phyloP scores from a whole-genome alignment of 2,113 vertebrate genomes.

The Toxotes jaculatrix region DNA sequence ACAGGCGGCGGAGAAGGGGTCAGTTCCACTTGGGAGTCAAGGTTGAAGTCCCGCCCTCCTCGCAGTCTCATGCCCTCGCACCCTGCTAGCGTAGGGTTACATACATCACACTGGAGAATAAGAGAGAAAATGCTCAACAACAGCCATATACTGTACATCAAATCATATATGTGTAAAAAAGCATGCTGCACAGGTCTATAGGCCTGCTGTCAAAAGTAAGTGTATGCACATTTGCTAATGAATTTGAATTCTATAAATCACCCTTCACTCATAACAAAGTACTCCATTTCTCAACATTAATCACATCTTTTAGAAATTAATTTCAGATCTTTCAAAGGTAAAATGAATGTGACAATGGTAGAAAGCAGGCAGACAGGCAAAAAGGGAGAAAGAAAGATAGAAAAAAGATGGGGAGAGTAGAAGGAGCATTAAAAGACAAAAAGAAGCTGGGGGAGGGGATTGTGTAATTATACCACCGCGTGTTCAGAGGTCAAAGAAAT shows the following conservation, averaged over 20 bases:
- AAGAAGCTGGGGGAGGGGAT: background rate
- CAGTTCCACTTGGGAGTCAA: conserved; percentile 18
- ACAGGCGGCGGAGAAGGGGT: conserved; percentile 48
- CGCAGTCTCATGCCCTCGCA: conserved; percentile 78
- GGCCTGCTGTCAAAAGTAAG: background rate
- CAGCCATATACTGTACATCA: background rate
- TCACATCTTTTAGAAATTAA: conserved; percentile 45
- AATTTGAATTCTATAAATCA: conserved; percentile 11
- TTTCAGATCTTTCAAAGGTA: conserved; percentile 44
- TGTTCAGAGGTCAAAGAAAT: conserved; percentile 59
- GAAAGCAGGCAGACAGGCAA: conserved; percentile 2
- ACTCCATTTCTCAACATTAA: conserved; percentile 40
- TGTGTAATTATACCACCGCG: conserved; percentile 42
- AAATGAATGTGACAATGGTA: background rate
- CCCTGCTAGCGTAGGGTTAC: conserved; percentile 17
- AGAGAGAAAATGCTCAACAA: background rate
- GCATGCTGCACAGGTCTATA: background rate
- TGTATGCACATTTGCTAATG: background rate
- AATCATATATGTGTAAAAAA: background rate
- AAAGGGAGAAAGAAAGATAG: conserved; percentile 1
- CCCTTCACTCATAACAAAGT: background rate
- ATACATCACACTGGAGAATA: conserved; percentile 70
- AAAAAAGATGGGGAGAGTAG: background rate
- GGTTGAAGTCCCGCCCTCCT: conserved; percentile 68
- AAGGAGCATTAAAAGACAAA: conserved; percentile 4